Evolutionary conservation across 1,140 invertebrate species (phyloP).

Genomic region (Vanessa tameamea): DNA sequence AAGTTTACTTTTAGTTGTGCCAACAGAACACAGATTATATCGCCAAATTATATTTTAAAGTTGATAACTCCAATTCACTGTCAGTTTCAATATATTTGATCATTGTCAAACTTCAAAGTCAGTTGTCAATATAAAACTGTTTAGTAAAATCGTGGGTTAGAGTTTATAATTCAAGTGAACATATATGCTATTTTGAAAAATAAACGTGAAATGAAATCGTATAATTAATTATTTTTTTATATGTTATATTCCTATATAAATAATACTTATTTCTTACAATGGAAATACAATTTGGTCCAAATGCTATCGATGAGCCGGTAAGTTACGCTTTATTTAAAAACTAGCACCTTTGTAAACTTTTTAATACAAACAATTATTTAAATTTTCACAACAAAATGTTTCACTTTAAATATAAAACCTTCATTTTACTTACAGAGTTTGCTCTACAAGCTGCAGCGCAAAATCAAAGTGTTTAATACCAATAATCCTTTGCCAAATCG

Average conservation of each 20-base stretch:
- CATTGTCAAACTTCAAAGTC: too few species aligned
- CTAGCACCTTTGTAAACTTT: background rate
- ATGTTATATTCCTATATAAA: background rate
- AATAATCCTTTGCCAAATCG: constrained; percentile 56
- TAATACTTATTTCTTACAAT: constrained; percentile 37
- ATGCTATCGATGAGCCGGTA: constrained; percentile 70
- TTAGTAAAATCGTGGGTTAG: too few species aligned
- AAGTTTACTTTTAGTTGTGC: too few species aligned
- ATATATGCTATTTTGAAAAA: too few species aligned
- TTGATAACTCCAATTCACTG: too few species aligned
- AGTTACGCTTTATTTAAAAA: background rate
- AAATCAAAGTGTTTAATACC: constrained; percentile 72
- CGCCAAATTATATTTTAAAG: too few species aligned
- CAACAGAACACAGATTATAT: too few species aligned
- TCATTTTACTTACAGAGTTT: constrained; percentile 51
- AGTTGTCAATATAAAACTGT: too few species aligned
- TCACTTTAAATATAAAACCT: background rate
- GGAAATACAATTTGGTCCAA: constrained; percentile 63
- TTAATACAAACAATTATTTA: too few species aligned
- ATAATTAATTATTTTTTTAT: background rate
- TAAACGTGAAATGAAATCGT: background rate
- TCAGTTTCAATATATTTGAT: too few species aligned
- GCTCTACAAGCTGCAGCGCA: constrained; percentile 69
- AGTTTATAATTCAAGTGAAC: too few species aligned
- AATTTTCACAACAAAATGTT: too few species aligned